Evolutionary conservation across 1,140 invertebrate species (phyloP).

Genomic region (Diabrotica undecimpunctata): DNA sequence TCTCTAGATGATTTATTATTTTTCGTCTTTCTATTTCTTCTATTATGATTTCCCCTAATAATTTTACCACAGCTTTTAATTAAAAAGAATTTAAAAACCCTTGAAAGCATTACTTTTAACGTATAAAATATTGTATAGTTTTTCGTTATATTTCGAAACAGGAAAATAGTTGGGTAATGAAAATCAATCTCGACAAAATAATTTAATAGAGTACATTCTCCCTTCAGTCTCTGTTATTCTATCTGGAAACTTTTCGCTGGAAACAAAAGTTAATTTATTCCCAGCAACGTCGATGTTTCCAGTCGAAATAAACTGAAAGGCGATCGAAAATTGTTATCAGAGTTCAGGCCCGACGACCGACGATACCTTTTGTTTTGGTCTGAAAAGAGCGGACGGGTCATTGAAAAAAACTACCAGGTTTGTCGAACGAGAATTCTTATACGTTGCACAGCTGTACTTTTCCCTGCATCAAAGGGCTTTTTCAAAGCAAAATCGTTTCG

Average conservation of each 20-base stretch:
- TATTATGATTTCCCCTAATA: too few relatives aligned
- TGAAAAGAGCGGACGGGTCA: background rate
- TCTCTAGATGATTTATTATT: too few relatives aligned
- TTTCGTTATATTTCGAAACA: too few relatives aligned
- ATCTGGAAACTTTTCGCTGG: background rate
- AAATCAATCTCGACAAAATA: slow-evolving; percentile 1
- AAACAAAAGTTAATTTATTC: slow-evolving; percentile 3
- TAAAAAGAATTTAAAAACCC: too few relatives aligned
- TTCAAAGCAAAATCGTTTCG: background rate
- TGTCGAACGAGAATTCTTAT: background rate
- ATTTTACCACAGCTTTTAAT: too few relatives aligned
- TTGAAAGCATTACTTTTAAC: too few relatives aligned
- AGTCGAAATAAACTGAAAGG: slow-evolving; percentile 2
- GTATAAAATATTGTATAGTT: too few relatives aligned
- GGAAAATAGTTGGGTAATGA: background rate
- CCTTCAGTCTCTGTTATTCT: background rate
- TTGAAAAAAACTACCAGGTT: slow-evolving; percentile 2
- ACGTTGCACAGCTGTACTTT: background rate
- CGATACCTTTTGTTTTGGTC: background rate
- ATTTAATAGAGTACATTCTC: background rate
- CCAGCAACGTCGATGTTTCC: slow-evolving; percentile 1
- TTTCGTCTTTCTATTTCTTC: too few relatives aligned
- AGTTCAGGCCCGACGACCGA: background rate
- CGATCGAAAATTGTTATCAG: slow-evolving; percentile 2
- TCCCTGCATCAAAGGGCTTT: background rate